Evolutionary conservation across 2,888 invertebrate species (phyloP), one percentile per base, ranked within the genome.

Genomic region (Meteorus cinctellus): DNA sequence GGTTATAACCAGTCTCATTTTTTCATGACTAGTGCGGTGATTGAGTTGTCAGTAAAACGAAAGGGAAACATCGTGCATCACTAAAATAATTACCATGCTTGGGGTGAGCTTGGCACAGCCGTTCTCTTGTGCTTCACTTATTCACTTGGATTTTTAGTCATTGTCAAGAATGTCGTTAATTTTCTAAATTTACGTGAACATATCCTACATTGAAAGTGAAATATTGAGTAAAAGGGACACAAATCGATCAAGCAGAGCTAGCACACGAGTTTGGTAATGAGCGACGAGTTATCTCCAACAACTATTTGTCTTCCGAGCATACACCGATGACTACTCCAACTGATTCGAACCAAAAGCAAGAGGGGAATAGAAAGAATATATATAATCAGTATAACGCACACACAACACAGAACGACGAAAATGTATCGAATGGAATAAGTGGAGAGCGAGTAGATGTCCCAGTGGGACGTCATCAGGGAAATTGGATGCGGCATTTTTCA

Each of bases 401-500:
- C 71, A 72, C 59, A 48, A 68, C 19, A 74, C 62, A 24, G 27
- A 68, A 70, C 31, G 62, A 65, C 19, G 45, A 70, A 70, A 76
- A 78, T 78, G 68, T 75, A 73, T 72, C 75, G 78, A 71, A 76
- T 59, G n/a, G 60, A 69, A 59, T 14, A 62, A 51, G 72, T 66
- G 75, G 59, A n/a, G 62, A 45, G 48, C 27, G 63, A 59, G 59
- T 62, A 70, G 75, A 72, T 73, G 73, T 87, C 86, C 86, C 88
- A 71, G 72, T 85, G 86, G 87, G 84, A 84, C 84, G 83, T 89
- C 86, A 87, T 88, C 88, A 86, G 86, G 84, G 84, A 88, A 88
- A 88, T 89, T 87, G 88, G 86, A 88, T 85, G 85, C 84, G 84
- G 84, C 85, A 85, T 86, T 87, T 88, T 86, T 86, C 86, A 85